Conservation (phyloP, 2,113 vertebrate genomes). For the Ariopsis seemanni region DNA sequence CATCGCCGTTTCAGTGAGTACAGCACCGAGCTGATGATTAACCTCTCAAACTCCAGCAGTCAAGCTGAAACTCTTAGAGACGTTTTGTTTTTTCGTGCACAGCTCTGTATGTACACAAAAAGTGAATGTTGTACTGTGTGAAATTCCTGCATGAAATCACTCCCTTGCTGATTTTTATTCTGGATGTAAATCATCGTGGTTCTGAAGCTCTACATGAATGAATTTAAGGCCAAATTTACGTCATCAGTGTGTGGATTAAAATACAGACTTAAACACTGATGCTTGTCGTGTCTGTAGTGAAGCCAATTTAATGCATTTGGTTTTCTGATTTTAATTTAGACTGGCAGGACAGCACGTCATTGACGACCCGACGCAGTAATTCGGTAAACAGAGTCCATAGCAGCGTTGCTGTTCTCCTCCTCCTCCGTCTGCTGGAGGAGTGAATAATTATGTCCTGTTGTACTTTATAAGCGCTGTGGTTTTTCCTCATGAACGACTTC, state of each 20-base stretch:
- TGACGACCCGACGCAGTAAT: not conserved
- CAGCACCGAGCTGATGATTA: not conserved
- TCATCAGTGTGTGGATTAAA: conserved; percentile 15
- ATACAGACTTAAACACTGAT: not conserved
- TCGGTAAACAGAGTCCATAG: not conserved
- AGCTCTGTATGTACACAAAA: not conserved
- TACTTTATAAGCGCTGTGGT: conserved; percentile 34
- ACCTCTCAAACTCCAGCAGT: not conserved
- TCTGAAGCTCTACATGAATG: conserved; percentile 52
- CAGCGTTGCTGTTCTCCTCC: not conserved
- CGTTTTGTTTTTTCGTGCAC: conserved; percentile 18
- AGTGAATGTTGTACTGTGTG: conserved; percentile 37
- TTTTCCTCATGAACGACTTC: conserved; percentile 32
- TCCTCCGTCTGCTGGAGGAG: not conserved
- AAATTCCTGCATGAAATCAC: conserved; percentile 55
- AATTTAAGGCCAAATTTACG: not conserved
- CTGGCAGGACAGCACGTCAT: not conserved
- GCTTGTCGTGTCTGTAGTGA: conserved; percentile 1
- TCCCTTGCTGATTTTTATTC: conserved; percentile 37
- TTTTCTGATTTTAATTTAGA: not conserved
- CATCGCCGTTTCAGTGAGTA: not conserved
- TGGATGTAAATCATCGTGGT: conserved; percentile 43
- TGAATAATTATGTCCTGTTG: not conserved
- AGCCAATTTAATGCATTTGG: not conserved
- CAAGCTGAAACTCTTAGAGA: conserved; percentile 23